Evolutionary conservation across 2,113 vertebrate species (phyloP).

Genomic region (Sinocyclocheilus anshuiensis): DNA sequence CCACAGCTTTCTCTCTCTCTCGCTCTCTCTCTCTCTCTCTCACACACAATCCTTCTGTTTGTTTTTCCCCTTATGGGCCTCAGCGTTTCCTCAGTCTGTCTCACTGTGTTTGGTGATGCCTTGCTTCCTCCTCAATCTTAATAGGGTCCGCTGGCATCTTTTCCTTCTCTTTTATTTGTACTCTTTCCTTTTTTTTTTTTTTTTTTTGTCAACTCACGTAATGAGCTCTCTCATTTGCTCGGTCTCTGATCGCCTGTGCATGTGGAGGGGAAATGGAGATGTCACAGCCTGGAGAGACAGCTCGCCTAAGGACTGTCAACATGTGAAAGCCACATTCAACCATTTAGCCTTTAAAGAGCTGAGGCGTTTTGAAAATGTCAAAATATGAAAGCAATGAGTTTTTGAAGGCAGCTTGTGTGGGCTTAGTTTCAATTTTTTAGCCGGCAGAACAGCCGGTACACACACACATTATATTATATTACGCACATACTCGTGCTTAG

Average conservation of each 20-base stretch:
- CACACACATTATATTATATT: constrained; percentile 10
- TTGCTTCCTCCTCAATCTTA: not conserved
- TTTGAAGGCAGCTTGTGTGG: constrained; percentile 47
- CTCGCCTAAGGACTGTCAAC: constrained; percentile 50
- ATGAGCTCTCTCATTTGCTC: constrained; percentile 14
- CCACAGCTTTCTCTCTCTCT: not conserved
- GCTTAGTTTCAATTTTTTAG: constrained; percentile 35
- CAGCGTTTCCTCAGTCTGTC: constrained; percentile 18
- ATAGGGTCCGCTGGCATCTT: constrained; percentile 7
- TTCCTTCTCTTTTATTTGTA: constrained; percentile 6
- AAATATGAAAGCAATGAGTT: constrained; percentile 49
- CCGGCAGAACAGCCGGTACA: constrained; percentile 14
- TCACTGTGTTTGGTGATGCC: constrained; percentile 30
- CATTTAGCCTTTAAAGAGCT: constrained; percentile 57
- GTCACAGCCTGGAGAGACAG: constrained; percentile 50
- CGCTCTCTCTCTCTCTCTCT: not conserved
- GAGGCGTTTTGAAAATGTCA: constrained; percentile 53
- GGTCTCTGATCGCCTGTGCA: constrained; percentile 3
- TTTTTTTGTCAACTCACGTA: too few species aligned
- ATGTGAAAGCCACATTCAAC: constrained; percentile 52
- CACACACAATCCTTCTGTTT: constrained; percentile 8
- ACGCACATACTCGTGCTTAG: not conserved
- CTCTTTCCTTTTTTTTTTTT: not conserved
- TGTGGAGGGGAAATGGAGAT: constrained; percentile 49
- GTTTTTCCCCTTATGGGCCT: constrained; percentile 4